Evolutionary conservation across 2,113 vertebrate genomes (phyloP), one percentile per base, ranked within the genome.

Genomic region (Cinclus cinclus): DNA sequence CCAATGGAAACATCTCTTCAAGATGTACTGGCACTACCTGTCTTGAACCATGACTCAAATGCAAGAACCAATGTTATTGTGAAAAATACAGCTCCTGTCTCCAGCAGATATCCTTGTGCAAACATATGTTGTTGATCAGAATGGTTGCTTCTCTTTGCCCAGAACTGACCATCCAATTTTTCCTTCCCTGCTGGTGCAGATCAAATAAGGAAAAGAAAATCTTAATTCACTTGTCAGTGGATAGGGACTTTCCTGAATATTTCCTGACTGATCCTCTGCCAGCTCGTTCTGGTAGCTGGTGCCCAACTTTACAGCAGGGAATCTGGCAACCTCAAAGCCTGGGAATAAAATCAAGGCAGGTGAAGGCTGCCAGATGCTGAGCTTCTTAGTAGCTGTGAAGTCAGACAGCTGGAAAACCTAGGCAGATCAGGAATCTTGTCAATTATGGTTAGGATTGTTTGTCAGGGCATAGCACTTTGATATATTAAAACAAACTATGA

Each of bases 361-460:
- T 83, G 87, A 95, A 94, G 60, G 37, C 24, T 96, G 95, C 92
- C 96, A 96, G 94, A 97, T 86, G 52, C 86, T 24, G 46, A 77
- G 28, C 14, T 83, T 37, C 88, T 86, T 46, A 74, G 64, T 15
- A 88, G 28, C 42, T 86, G 63, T 81, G 52, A 47, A 81, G 68
- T 24, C 63, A 83, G 79, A 67, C 59, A 90, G 59, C 18, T 92
- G 67, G 64, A 90, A 89, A 92, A 62, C 63, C 44, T 31, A 56
- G 52, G 30, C 15, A 83, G 71, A 74, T 63, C 5, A 3, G 39
- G 52, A 84, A 81, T 27, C 41, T 64, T 94, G 87, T 94, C 92
- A 91, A 4, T 87, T 94, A 56, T 10, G 15, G 27, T 91, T 75
- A 76, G 37, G 65, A 76, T 52, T 87, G 24, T 92, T 95, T 82